phyloP scores from a whole-genome alignment of 2,888 invertebrate species.

The Diarsia dahlii region DNA sequence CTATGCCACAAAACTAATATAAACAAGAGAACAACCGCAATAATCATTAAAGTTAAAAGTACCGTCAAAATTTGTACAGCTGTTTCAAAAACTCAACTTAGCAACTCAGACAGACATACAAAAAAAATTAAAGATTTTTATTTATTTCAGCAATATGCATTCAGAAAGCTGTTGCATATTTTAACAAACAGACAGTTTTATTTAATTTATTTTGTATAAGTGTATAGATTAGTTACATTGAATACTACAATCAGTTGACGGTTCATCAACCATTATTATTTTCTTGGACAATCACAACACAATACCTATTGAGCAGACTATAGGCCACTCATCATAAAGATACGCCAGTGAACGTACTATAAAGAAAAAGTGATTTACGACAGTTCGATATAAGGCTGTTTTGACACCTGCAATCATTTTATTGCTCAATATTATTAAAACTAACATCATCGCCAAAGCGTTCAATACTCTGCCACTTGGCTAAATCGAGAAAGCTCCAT shows the following conservation, averaged over 20 bases:
- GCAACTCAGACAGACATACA: too few species aligned
- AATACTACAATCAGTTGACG: neutral
- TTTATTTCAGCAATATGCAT: too few species aligned
- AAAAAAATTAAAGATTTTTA: too few species aligned
- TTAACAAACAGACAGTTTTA: too few species aligned
- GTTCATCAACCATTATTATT: slow-evolving; percentile 34
- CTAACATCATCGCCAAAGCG: too few species aligned
- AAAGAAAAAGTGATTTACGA: slow-evolving; percentile 55
- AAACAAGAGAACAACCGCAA: too few species aligned
- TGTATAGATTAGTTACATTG: neutral
- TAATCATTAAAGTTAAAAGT: too few species aligned
- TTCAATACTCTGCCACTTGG: neutral
- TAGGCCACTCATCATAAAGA: slow-evolving; percentile 24
- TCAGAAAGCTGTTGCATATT: too few species aligned
- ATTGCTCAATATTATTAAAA: neutral
- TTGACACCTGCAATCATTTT: neutral
- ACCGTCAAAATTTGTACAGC: too few species aligned
- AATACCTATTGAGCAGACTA: slow-evolving; percentile 21
- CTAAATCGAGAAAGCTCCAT: neutral
- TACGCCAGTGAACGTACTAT: slow-evolving; percentile 34
- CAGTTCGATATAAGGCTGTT: slow-evolving; percentile 43
- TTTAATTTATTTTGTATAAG: too few species aligned
- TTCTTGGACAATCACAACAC: slow-evolving; percentile 23
- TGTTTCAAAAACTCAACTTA: too few species aligned
- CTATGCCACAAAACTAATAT: too few species aligned